Conservation (phyloP, 2,888 invertebrate species). For the Lasioglossum figueresi region DNA sequence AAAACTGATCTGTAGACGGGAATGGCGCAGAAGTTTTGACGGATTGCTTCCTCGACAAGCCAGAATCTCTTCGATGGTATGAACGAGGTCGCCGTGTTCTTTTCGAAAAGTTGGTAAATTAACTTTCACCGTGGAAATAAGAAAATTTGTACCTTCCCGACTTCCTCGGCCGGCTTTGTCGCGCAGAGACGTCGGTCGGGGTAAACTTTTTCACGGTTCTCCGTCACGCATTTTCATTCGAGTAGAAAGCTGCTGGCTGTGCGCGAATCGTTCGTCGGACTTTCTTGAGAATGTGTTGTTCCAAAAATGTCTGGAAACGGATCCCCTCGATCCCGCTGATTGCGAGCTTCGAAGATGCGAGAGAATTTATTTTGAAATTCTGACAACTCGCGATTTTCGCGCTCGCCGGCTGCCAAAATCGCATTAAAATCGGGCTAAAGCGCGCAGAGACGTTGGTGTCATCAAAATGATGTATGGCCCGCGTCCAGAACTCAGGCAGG, state of each 20-base stretch:
- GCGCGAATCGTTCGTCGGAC: not conserved
- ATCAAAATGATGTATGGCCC: constrained; percentile 79
- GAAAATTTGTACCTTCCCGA: not conserved
- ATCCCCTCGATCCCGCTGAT: not conserved
- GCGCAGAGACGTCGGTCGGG: not conserved
- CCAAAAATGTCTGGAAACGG: not conserved
- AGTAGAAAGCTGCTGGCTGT: not conserved
- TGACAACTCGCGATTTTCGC: constrained; percentile 46
- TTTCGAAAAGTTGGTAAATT: not conserved
- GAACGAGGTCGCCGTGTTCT: not conserved
- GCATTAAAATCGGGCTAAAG: constrained; percentile 74
- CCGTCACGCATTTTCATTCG: not conserved
- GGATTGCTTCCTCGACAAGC: not conserved
- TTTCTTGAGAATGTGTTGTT: not conserved
- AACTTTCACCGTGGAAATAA: not conserved
- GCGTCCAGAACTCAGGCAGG: constrained; percentile 71
- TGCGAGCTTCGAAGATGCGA: not conserved
- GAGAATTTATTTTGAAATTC: constrained; percentile 53
- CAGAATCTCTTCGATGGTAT: not conserved
- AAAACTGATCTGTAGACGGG: not conserved
- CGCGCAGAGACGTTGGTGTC: constrained; percentile 74
- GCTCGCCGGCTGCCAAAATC: constrained; percentile 76
- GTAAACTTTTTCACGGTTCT: not conserved
- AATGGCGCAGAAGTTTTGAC: not conserved
- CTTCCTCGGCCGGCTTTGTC: not conserved